These are phyloP conservation scores for Cephus spinipes DNA, from an alignment of 2,888 invertebrate species.

Conservation along the genomic window DNA sequence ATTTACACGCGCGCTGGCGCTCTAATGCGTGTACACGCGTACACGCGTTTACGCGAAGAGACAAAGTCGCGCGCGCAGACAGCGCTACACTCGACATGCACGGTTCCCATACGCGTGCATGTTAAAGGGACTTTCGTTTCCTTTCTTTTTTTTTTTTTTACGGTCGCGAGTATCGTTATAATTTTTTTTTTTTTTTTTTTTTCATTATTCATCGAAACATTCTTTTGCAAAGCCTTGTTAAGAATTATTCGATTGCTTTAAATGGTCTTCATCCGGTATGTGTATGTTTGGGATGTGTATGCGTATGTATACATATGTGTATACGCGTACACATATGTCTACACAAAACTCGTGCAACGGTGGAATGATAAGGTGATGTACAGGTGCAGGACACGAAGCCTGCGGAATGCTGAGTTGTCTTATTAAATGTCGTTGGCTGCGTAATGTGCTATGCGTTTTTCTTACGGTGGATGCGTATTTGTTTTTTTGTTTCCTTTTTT, in stretches of 20 bases:
- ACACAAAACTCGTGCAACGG: not conserved
- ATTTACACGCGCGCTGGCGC: not conserved
- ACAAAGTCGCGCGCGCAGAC: not conserved
- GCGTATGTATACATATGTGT: slow-evolving; percentile 22
- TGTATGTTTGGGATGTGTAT: not conserved
- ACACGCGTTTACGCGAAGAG: not conserved
- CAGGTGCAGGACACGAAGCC: slow-evolving; percentile 43
- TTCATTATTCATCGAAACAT: not conserved
- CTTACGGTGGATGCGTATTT: slow-evolving; percentile 14
- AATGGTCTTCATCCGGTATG: not conserved
- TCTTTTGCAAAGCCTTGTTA: not conserved
- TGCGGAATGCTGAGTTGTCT: slow-evolving; percentile 48
- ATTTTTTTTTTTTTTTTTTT: slow-evolving; percentile 9
- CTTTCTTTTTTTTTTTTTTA: slow-evolving; percentile 1
- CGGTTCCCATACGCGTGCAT: not conserved
- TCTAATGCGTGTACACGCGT: slow-evolving; percentile 1
- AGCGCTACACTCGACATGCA: not conserved
- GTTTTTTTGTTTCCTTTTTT: slow-evolving; percentile 13
- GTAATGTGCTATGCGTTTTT: slow-evolving; percentile 38
- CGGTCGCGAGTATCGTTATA: slow-evolving; percentile 13
- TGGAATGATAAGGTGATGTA: slow-evolving; percentile 19
- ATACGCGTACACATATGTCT: slow-evolving; percentile 9
- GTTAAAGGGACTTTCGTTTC: slow-evolving; percentile 5
- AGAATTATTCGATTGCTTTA: slow-evolving; percentile 17
- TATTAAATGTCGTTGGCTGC: slow-evolving; percentile 50